Evolutionary conservation across 2,113 vertebrate genomes (phyloP), one percentile per base, ranked within the genome.

Genomic region (Fulmarus glacialis): DNA sequence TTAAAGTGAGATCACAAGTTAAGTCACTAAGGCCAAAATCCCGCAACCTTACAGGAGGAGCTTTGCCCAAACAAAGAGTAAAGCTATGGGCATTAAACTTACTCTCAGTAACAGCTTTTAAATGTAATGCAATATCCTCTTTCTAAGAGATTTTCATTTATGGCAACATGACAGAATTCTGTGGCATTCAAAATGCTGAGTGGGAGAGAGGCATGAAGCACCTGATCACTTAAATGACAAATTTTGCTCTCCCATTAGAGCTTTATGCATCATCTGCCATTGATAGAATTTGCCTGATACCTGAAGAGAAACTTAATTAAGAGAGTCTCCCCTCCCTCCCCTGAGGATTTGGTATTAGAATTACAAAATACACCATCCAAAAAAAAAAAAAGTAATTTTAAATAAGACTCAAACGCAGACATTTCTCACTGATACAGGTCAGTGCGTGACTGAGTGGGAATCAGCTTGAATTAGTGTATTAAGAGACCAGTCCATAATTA

Each of bases 401-500:
- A 97, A 88, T 79, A 92, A 89, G 95, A 90, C 86, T 94, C 90
- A 85, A 84, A 92, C 34, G 40, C 48, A 88, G 70, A 64, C 14
- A 4, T 89, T 86, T 86, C 79, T 96, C 70, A 75, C 70, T 92
- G 52, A 92, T 84, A 66, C 40, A 96, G 90, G 94, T 97, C 94
- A 91, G 36, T 45, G 55, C 67, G 71, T 90, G 81, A 91, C 17
- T 62, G 84, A 95, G 72, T 52, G 40, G 66, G 71, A 95, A 96
- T 84, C 72, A 79, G 87, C 64, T 91, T 92, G 80, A 89, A 94
- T 85, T 82, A 90, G 75, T 34, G 73, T 90, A 90, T 93, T 82
- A 93, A 96, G 87, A 82, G 48, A 92, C 60, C 58, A 85, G 50
- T 79, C 80, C 94, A 16, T 93, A 97, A 96, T 84, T 96, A 95